A percentile compares a stretch with the other conserved stretches of the same genome.
These are phyloP conservation scores for Lathamus discolor DNA, from an alignment of 2,113 vertebrate genomes.

Conservation along the genomic window DNA sequence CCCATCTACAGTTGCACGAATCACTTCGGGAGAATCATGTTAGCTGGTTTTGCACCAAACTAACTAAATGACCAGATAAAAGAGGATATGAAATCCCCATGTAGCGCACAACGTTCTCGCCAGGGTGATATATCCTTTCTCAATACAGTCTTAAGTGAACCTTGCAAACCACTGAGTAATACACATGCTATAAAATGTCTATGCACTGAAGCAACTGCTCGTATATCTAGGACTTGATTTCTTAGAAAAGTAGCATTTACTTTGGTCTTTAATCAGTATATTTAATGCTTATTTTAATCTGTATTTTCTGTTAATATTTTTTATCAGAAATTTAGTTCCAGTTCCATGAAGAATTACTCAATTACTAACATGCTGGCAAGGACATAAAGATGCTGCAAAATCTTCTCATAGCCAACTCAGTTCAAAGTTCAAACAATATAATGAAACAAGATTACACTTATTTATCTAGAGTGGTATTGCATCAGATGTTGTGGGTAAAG, in stretches of 20 bases:
- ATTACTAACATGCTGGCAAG: not conserved
- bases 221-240: not conserved
- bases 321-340: not conserved
- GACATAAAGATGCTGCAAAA: not conserved
- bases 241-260: not conserved
- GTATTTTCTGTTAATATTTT: not conserved
- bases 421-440: slow-evolving; percentile 12
- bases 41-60: not conserved
- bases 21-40: not conserved
- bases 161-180: not conserved
- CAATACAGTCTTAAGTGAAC: not conserved
- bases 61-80: not conserved
- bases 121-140: not conserved
- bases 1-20: not conserved
- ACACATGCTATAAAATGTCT: not conserved
- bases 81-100: not conserved
- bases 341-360: not conserved
- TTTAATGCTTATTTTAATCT: not conserved
- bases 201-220: not conserved
- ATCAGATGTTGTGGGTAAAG: slow-evolving; percentile 6
- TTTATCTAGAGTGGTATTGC: not conserved
- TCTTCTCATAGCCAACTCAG: not conserved
- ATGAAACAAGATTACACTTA: not conserved
- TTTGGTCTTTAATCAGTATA: not conserved
- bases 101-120: not conserved